phyloP scores from a whole-genome alignment of 2,888 invertebrate species.

The Halocaridina rubra region DNA sequence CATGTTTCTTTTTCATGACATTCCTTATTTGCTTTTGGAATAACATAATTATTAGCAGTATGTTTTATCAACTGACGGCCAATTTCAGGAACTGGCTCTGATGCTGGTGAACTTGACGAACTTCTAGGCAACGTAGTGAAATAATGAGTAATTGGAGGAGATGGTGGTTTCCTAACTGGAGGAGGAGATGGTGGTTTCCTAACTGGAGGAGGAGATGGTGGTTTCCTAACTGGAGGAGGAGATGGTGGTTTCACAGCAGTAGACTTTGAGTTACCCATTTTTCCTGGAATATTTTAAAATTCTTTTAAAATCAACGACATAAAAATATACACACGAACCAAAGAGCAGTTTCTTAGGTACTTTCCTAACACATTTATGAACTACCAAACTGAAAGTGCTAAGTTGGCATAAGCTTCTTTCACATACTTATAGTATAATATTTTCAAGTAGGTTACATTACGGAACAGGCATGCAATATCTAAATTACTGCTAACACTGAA shows the following conservation, averaged over 20 bases:
- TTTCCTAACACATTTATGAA: too few relatives aligned
- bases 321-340: too few relatives aligned
- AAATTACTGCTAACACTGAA: too few relatives aligned
- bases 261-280: slow-evolving; percentile 3
- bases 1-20: background rate
- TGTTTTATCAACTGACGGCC: slow-evolving; percentile 6
- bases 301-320: too few relatives aligned
- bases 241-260: background rate
- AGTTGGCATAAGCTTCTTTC: too few relatives aligned
- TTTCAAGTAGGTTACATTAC: too few relatives aligned
- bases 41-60: slow-evolving; percentile 33
- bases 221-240: background rate
- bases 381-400: too few relatives aligned
- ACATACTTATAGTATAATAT: too few relatives aligned
- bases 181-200: background rate
- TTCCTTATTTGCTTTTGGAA: background rate
- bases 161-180: background rate
- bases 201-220: background rate
- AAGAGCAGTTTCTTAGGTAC: too few relatives aligned
- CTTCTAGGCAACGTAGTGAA: background rate
- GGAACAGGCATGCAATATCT: too few relatives aligned
- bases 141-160: background rate
- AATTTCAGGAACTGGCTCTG: background rate
- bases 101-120: background rate
- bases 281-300: slow-evolving; percentile 16